These are phyloP conservation scores for Amorpha juglandis DNA, from an alignment of 2,888 invertebrate species.

Conservation along the genomic window DNA sequence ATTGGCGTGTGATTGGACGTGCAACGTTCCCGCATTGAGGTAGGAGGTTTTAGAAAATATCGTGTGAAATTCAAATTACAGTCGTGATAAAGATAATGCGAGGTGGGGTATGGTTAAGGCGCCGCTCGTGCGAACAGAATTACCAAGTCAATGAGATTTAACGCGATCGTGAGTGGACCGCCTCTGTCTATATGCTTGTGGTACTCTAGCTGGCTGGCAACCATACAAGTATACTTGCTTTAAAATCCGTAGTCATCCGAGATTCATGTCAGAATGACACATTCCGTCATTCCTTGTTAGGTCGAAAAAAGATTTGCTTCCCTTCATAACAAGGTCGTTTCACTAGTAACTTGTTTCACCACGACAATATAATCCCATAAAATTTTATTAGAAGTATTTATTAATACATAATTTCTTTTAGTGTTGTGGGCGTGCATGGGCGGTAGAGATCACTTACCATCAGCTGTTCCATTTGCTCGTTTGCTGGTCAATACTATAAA, in stretches of 20 bases:
- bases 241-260: not conserved
- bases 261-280: not conserved
- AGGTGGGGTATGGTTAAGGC: constrained; percentile 23
- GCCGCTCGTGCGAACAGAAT: not conserved
- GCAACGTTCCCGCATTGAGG: constrained; percentile 11
- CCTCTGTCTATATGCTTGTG: not conserved
- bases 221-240: not conserved
- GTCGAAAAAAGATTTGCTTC: not conserved
- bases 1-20: constrained; percentile 10
- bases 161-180: not conserved
- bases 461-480: no score
- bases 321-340: not conserved
- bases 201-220: not conserved
- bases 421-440: no score
- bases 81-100: constrained; percentile 19
- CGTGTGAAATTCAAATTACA: constrained; percentile 26
- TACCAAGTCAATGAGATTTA: constrained; percentile 24
- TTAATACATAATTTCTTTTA: no score
- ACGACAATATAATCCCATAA: no score
- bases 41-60: constrained; percentile 33
- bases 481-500: no score
- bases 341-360: not conserved
- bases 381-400: no score
- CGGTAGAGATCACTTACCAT: no score
- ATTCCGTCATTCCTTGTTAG: not conserved